Base-by-base conservation (phyloP, 2,888 invertebrate genomes). In the Athalia rosae region DNA sequence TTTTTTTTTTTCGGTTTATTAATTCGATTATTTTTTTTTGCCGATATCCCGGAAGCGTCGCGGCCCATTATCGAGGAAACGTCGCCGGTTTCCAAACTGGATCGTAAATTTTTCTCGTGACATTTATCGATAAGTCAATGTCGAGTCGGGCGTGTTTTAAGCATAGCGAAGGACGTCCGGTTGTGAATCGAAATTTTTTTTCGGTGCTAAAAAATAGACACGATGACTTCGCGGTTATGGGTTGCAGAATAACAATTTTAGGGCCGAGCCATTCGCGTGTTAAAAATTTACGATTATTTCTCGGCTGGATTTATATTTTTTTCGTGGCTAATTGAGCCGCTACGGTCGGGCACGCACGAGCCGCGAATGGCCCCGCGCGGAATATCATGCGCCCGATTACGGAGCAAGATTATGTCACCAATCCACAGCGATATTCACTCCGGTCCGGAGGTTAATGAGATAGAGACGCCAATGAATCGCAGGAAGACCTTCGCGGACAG, bases 121-220 rank as follows among this genome's bases (percentile, higher is more conserved):
- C 53, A 41, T 67, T 67, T 50, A 67, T 50, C 53, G n/a, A 28
- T 28, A 67, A 67, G 67, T 67, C 67, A 67, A 50, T 67, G 67
- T 67, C 45, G 8, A 58, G n/a, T 45, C 58, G 4, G 67, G 13
- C 45, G 15, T 45, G n/a, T n/a, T n/a, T 50, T 45, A 56, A 45
- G 56, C n/a, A n/a, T 15, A 41, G 45, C 58, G 28, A 28, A 43
- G 71, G 61, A 73, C 71, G 56, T 61, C 11, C 59, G 48, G 59
- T 58, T 50, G 41, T 45, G 13, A 43, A 43, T 58, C 43, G 5
- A 15, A 71, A n/a, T n/a, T n/a, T 15, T 41, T 53, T 50, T 71
- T 58, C 9, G 8, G 50, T 9, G 45, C 45, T 56, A 15, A 28
- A 47, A 71, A 58, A 45, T 8, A 8, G 45, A 71, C 8, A 71